phyloP scores from a whole-genome alignment of 2,797 vertebrate species.

The Falco cherrug region DNA sequence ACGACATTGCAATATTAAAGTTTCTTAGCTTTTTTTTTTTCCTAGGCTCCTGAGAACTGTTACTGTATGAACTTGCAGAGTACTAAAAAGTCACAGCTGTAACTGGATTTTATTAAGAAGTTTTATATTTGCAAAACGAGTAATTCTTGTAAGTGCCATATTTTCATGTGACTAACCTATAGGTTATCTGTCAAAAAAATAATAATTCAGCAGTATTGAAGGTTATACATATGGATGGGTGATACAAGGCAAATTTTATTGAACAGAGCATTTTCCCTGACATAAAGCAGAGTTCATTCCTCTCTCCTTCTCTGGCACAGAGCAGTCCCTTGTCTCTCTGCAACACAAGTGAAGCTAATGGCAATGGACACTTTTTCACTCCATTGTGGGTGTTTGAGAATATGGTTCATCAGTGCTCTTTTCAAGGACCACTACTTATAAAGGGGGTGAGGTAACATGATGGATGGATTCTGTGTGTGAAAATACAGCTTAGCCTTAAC shows the following conservation, averaged over 20 bases:
- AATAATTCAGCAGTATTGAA: not conserved
- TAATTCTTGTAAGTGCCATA: not conserved
- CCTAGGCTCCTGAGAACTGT: not conserved
- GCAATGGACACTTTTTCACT: not conserved
- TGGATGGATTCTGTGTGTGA: not conserved
- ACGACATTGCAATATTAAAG: not conserved
- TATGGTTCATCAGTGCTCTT: not conserved
- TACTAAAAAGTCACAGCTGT: not conserved
- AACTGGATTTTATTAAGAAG: not conserved
- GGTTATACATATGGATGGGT: not conserved
- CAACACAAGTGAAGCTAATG: not conserved
- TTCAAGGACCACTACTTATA: not conserved
- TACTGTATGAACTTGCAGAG: not conserved
- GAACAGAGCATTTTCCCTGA: not conserved
- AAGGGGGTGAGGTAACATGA: not conserved
- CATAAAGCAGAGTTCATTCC: not conserved
- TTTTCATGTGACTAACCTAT: not conserved
- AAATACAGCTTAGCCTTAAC: not conserved
- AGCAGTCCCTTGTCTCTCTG: not conserved
- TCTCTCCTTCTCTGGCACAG: not conserved
- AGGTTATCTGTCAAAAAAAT: not conserved
- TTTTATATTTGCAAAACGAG: constrained; percentile 16
- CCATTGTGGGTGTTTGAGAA: not conserved
- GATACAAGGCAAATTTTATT: not conserved
- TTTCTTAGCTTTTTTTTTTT: not conserved